A percentile compares a stretch with the other conserved stretches of the same genome.
These are phyloP conservation scores for Parotia lawesii DNA, from an alignment of 2,113 vertebrate species.

Conservation along the genomic window DNA sequence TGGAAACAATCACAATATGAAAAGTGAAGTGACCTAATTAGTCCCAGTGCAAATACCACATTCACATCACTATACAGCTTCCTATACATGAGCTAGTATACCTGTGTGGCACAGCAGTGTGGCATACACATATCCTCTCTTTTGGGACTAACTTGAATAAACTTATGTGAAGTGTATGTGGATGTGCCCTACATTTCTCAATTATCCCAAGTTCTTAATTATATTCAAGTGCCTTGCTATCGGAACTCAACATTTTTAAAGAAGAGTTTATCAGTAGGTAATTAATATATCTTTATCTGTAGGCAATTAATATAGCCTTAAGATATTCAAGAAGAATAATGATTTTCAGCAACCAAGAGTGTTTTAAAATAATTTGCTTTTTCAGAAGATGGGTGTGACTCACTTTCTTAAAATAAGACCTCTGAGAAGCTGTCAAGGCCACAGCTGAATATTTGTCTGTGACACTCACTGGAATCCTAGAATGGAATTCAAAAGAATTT, in stretches of 20 bases:
- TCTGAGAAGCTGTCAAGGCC: background rate
- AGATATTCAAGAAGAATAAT: conserved; percentile 15
- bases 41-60: conserved; percentile 36
- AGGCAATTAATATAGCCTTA: conserved; percentile 35
- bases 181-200: conserved; percentile 43
- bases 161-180: conserved; percentile 29
- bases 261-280: conserved; percentile 46
- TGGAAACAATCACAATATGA: background rate
- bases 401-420: background rate
- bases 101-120: background rate
- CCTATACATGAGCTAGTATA: background rate
- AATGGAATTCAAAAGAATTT: background rate
- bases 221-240: conserved; percentile 50
- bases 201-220: conserved; percentile 57
- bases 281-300: conserved; percentile 59
- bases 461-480: background rate
- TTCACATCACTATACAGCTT: background rate
- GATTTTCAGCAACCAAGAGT: conserved; percentile 3
- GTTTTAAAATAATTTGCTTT: conserved; percentile 20
- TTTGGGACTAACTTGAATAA: conserved; percentile 29
- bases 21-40: conserved; percentile 49
- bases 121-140: background rate
- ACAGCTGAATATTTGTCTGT: background rate
- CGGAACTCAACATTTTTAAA: conserved; percentile 46
- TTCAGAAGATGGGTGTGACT: background rate